These are phyloP conservation scores for Thamnophis sirtalis DNA, from an alignment of 2,113 vertebrate species.

Conservation along the genomic window DNA sequence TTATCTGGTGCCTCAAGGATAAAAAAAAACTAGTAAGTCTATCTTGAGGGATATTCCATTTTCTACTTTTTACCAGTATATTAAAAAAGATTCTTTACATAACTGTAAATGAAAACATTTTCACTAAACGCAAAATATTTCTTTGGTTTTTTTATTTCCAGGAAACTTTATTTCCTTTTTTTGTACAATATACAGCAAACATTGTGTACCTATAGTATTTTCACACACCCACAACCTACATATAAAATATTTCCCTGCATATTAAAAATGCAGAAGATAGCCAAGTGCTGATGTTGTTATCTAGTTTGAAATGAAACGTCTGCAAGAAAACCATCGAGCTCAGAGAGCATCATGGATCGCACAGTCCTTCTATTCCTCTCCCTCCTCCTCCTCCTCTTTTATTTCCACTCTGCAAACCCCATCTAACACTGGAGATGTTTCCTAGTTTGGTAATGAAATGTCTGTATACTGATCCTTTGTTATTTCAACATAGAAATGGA, in stretches of 20 bases:
- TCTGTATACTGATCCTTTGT: neutral
- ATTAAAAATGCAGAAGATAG: neutral
- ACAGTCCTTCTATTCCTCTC: too few species aligned
- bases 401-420: too few species aligned
- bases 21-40: neutral
- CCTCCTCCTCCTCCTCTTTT: too few species aligned
- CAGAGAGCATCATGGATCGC: too few species aligned
- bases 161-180: neutral
- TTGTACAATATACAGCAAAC: neutral
- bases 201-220: neutral
- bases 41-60: neutral
- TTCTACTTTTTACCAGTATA: neutral
- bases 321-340: neutral
- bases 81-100: neutral
- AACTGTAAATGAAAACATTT: neutral
- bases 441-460: too few species aligned
- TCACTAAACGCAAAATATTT: conserved; percentile 13
- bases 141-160: neutral
- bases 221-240: neutral
- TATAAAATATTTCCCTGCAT: neutral
- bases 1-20: neutral
- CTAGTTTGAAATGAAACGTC: neutral
- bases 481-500: neutral
- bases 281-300: neutral
- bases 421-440: too few species aligned